Percentiles rank a stretch among this genome's conserved stretches.
Evolutionary conservation across 1,140 invertebrate species (phyloP).

Genomic region (Drosophila sp.): DNA sequence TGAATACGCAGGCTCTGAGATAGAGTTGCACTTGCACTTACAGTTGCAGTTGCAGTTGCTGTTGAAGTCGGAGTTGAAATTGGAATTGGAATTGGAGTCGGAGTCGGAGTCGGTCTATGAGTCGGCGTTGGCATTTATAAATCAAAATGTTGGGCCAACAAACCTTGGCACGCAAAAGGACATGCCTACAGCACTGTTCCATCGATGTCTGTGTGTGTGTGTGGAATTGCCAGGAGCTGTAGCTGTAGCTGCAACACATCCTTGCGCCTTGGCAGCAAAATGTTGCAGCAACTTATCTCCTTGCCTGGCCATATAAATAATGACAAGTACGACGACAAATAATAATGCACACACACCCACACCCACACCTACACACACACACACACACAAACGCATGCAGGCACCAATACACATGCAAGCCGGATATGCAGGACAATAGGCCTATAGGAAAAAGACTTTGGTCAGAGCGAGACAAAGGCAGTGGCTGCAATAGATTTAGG

Average conservation of each 20-base stretch:
- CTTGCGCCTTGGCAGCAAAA: slow-evolving; percentile 55
- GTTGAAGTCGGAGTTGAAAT: slow-evolving; percentile 9
- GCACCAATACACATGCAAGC: slow-evolving; percentile 20
- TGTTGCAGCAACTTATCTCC: slow-evolving; percentile 79
- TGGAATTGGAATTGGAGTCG: neutral
- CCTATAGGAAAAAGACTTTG: slow-evolving; percentile 43
- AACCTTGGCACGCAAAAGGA: slow-evolving; percentile 71
- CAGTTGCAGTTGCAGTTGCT: neutral
- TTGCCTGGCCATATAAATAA: slow-evolving; percentile 83
- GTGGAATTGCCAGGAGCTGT: slow-evolving; percentile 70
- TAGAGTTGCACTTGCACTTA: slow-evolving; percentile 8
- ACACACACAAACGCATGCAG: slow-evolving; percentile 34
- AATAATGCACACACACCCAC: slow-evolving; percentile 72
- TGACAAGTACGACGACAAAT: slow-evolving; percentile 84
- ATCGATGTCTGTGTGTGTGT: slow-evolving; percentile 38
- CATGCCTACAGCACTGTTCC: slow-evolving; percentile 34
- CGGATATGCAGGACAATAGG: slow-evolving; percentile 69
- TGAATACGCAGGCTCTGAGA: slow-evolving; percentile 5
- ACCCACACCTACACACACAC: slow-evolving; percentile 45
- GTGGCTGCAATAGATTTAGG: slow-evolving; percentile 7
- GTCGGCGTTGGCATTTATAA: slow-evolving; percentile 80
- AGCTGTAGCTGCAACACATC: slow-evolving; percentile 48
- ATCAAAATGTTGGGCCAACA: slow-evolving; percentile 82
- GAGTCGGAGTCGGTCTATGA: slow-evolving; percentile 19
- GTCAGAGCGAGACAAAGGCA: slow-evolving; percentile 18